Evolutionary conservation across 2,797 vertebrate species (phyloP), one percentile per base, ranked within the genome.

Genomic region (Gallinago nigripennis): DNA sequence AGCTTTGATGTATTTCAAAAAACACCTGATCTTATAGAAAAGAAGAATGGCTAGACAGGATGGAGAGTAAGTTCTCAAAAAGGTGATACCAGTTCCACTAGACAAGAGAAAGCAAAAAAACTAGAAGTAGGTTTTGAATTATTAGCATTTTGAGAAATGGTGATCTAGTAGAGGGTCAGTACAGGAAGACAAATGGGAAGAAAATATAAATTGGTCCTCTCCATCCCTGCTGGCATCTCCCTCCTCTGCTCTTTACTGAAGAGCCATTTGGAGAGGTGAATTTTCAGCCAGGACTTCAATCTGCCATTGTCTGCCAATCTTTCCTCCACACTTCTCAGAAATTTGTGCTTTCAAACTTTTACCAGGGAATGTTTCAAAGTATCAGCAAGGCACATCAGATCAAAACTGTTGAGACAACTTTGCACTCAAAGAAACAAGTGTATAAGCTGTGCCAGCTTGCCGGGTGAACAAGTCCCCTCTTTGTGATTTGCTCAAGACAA

Each of bases 391-490:
- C 58, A 86, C 60, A 89, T 37, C 41, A 71, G 35, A 82, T 30
- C 12, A 79, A 78, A 82, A 76, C 54, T 79, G 21, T 54, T 43
- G 45, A 64, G 65, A 46, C 25, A 83, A 25, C 30, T 84, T 39
- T 35, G 8, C 19, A 13, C 2, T 2, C 30, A 24, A 69, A 86
- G 58, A 81, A 63, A n/a, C 13, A 25, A n/a, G 6, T 0, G 0
- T 9, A 12, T 16, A 37, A 81, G 0, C 20, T 37, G 21, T 11
- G 20, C 23, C 75, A 79, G 20, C 14, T 72, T 82, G 35, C 33
- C 69, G 23, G 17, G 28, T 69, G 35, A 88, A 31, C 63, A 69
- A 69, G 16, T 27, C 41, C 45, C 37, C 35, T 64, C 39, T 48
- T 41, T 57, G n/a, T 31, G 37, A 57, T 41, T 77, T 70, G 41